phyloP scores from a whole-genome alignment of 2,113 vertebrate genomes.

The Psittacara wagleri region DNA sequence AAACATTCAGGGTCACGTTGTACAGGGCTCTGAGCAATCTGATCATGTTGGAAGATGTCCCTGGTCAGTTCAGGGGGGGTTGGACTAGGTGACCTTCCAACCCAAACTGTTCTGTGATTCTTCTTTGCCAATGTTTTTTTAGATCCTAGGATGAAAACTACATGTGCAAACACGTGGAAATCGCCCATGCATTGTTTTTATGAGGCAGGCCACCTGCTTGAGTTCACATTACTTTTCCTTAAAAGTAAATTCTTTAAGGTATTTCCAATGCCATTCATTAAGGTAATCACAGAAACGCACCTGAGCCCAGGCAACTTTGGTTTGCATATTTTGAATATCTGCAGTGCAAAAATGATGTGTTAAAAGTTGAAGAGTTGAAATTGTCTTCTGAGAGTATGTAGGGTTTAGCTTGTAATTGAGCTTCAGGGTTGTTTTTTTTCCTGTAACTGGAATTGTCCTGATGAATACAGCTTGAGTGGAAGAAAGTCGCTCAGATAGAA shows the following conservation, averaged over 20 bases:
- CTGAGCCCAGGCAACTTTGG: neutral
- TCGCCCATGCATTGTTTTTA: fast-evolving
- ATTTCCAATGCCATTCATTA: neutral
- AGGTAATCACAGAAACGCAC: neutral
- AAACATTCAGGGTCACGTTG: neutral
- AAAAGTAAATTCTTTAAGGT: neutral
- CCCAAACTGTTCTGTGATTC: neutral
- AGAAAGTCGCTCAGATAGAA: neutral
- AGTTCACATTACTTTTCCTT: neutral
- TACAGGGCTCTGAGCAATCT: neutral
- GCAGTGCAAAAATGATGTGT: neutral
- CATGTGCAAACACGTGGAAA: fast-evolving
- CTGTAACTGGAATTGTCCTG: neutral
- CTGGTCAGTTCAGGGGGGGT: neutral
- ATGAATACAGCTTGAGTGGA: neutral
- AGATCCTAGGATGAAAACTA: neutral
- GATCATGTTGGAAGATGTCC: neutral
- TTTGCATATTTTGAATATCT: neutral
- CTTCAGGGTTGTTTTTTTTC: neutral
- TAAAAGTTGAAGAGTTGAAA: neutral
- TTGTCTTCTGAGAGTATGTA: neutral
- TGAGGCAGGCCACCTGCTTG: neutral
- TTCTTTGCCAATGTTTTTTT: neutral
- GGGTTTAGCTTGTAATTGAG: neutral
- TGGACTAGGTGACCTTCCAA: neutral